Evolutionary conservation across 2,888 invertebrate species (phyloP).

Genomic region (Catocala nupta): DNA sequence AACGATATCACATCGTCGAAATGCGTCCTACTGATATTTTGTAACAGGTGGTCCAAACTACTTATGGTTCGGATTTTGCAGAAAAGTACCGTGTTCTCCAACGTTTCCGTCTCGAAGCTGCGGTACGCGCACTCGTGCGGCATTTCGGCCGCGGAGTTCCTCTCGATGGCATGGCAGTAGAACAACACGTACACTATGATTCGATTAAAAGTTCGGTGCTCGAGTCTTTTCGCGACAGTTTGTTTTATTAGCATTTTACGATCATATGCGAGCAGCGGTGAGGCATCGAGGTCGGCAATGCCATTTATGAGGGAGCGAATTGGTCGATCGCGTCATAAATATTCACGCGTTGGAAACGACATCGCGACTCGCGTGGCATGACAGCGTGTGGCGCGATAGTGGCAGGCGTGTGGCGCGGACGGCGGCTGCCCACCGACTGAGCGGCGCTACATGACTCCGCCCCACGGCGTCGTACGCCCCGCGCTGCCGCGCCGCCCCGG

Average conservation of each 20-base stretch:
- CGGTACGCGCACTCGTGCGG: constrained; percentile 92
- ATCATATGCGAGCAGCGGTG: constrained; percentile 69
- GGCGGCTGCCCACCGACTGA: constrained; percentile 86
- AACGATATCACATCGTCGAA: constrained; percentile 89
- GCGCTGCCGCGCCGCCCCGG: constrained; percentile 72
- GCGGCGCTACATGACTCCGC: constrained; percentile 76
- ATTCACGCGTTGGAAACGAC: constrained; percentile 77
- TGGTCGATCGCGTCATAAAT: constrained; percentile 83
- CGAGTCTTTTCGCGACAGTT: constrained; percentile 79
- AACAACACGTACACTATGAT: constrained; percentile 85
- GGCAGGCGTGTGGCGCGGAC: constrained; percentile 69
- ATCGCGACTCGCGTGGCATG: constrained; percentile 83
- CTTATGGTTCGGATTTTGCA: constrained; percentile 92
- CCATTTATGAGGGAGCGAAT: constrained; percentile 80
- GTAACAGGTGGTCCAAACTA: constrained; percentile 89
- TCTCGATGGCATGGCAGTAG: constrained; percentile 79
- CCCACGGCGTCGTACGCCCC: constrained; percentile 76
- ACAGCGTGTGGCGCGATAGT: constrained; percentile 58
- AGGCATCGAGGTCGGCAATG: constrained; percentile 77
- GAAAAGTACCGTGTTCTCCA: constrained; percentile 87
- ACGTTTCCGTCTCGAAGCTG: constrained; percentile 86
- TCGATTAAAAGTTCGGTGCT: constrained; percentile 82
- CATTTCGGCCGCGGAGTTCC: constrained; percentile 79
- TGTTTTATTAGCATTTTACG: constrained; percentile 85
- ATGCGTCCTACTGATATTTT: constrained; percentile 90